A percentile compares a stretch with the other conserved stretches of the same genome.
Conservation (phyloP, 1,140 invertebrate species). For the Lordiphosa mommai region DNA sequence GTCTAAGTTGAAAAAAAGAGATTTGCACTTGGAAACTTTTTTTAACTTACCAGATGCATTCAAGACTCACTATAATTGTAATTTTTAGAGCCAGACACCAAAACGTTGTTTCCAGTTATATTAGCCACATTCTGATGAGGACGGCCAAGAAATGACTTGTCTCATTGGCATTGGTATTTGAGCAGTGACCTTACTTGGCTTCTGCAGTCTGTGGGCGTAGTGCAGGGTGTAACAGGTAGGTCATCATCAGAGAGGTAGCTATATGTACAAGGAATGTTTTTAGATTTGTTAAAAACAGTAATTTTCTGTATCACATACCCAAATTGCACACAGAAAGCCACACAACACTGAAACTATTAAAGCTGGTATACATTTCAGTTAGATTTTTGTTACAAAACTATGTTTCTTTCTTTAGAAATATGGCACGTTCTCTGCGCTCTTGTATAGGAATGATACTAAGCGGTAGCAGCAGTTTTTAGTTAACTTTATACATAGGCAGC, state of each 20-base stretch:
- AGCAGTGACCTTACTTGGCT: constrained; percentile 33
- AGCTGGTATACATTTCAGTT: constrained; percentile 28
- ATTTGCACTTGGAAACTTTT: neutral
- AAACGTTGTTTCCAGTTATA: constrained; percentile 18
- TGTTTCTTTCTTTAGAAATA: too few relatives aligned
- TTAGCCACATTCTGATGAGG: constrained; percentile 34
- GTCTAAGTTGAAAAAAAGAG: constrained; percentile 9
- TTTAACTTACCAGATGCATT: neutral
- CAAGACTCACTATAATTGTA: constrained; percentile 48
- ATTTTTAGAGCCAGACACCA: constrained; percentile 30
- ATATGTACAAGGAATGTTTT: neutral
- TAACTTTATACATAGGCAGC: constrained; percentile 19
- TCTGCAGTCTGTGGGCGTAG: constrained; percentile 40
- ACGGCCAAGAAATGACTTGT: constrained; percentile 28
- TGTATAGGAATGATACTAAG: constrained; percentile 13
- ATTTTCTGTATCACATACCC: constrained; percentile 26
- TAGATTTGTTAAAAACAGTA: neutral
- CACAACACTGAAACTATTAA: constrained; percentile 23
- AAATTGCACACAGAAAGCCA: constrained; percentile 34
- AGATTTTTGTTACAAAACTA: neutral
- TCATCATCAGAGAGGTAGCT: constrained; percentile 45
- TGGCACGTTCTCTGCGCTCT: neutral
- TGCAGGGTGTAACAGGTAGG: constrained; percentile 51
- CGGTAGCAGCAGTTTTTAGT: neutral
- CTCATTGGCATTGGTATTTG: constrained; percentile 30